Base-by-base conservation (phyloP, 2,888 invertebrate species). In the Hypolimnas misippus region DNA sequence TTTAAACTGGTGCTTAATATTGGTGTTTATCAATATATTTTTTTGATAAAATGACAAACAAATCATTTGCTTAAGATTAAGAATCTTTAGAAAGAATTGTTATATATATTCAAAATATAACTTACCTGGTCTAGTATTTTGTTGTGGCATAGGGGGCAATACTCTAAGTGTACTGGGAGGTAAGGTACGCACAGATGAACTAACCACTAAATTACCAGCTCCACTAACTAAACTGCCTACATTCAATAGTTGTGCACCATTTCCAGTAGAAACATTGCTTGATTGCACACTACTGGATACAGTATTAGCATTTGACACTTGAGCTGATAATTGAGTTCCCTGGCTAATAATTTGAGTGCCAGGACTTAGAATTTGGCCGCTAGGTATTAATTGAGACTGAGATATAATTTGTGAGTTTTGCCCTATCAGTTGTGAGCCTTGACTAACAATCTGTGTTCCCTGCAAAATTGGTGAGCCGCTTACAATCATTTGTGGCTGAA, bases 311-410 rank as follows among this genome's bases (percentile, higher is more conserved):
- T 75, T 84, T 33, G 88, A 79, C 29, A 82, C 81, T 72, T 83
- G 89, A 57, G 84, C 85, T 56, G 88, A 83, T 14, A 90, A 70
- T 69, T 92, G 91, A 10, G 84, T 86, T 14, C 91, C 91, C 77
- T 92, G 92, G 67, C 91, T 92, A 66, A 92, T 91, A 12, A 92
- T 91, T 69, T 92, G 92, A 21, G 92, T 92, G 21, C 82, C 87
- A 6, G 89, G 89, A 68, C 86, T 87, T 54, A 89, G 68, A 14
- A 89, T 75, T 67, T 87, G 87, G 1, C 87, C 85, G 65, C 82
- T 80, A 0, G 87, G 76, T 55, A 92, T 82, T 55, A 90, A 70
- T 69, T 90, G 91, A 8, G 91, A 79, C 65, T 86, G 87, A 21
- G 87, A 79, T 69, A 92, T 84, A 38, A 91, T 88, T 73, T 90